phyloP scores from a whole-genome alignment of 2,888 invertebrate species.

The Isoperla grammatica region DNA sequence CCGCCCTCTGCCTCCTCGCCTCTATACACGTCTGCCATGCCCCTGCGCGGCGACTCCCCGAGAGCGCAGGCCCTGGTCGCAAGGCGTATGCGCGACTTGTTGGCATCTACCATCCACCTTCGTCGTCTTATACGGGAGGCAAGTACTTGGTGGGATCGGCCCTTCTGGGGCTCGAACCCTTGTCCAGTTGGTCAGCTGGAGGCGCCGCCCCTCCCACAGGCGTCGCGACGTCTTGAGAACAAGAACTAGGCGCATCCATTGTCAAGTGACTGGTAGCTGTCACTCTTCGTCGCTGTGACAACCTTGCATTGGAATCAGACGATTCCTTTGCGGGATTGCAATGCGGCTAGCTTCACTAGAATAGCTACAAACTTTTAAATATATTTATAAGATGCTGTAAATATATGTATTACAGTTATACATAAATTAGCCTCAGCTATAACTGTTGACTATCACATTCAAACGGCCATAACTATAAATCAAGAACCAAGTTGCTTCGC shows the following conservation, averaged over 20 bases:
- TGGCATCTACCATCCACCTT: conserved; percentile 1
- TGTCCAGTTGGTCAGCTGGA: conserved; percentile 10
- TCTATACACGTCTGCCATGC: neutral
- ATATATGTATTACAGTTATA: neutral
- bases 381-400: neutral
- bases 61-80: neutral
- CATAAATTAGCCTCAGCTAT: neutral
- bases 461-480: no score
- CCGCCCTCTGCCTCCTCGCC: neutral
- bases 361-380: neutral
- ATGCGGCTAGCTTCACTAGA: neutral
- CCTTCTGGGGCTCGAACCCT: conserved; percentile 9
- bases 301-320: no score
- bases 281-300: no score
- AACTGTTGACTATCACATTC: neutral
- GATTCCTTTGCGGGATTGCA: no score
- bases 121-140: conserved; percentile 3
- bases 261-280: neutral
- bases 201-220: conserved; percentile 1
- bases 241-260: neutral
- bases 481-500: no score
- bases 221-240: conserved; percentile 1
- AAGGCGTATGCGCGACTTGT: neutral
- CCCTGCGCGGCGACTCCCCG: neutral
- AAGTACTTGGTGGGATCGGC: neutral